These are phyloP conservation scores for Tokudaia tokunoshimensis DNA, from an alignment of 2,797 vertebrate genomes.

Conservation along the genomic window DNA sequence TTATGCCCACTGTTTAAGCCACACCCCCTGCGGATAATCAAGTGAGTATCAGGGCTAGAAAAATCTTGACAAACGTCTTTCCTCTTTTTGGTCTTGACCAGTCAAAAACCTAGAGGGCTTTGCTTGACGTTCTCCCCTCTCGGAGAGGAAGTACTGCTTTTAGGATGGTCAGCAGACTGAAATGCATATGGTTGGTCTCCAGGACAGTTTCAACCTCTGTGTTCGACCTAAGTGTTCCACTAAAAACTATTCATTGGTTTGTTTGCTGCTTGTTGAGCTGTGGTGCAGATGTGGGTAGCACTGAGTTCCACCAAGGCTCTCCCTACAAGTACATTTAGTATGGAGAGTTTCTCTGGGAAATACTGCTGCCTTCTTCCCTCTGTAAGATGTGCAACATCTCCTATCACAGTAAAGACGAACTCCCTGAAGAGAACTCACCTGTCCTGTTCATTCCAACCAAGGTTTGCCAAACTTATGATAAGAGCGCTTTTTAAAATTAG, in stretches of 20 bases:
- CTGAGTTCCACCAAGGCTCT: not conserved
- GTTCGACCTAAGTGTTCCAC: not conserved
- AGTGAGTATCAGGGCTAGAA: not conserved
- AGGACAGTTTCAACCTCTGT: not conserved
- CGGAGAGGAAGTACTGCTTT: not conserved
- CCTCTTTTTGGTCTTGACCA: not conserved
- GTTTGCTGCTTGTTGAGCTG: not conserved
- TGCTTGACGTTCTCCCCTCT: not conserved
- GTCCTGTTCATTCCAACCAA: not conserved
- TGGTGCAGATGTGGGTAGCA: not conserved
- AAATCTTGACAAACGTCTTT: not conserved
- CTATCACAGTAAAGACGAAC: not conserved
- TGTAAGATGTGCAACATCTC: not conserved
- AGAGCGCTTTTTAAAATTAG: not conserved
- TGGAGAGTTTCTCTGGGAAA: not conserved
- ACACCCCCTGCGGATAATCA: accelerated
- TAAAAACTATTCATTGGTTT: not conserved
- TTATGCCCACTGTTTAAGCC: not conserved
- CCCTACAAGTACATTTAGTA: not conserved
- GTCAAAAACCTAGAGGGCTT: not conserved
- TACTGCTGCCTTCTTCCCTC: no score
- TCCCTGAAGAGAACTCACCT: not conserved
- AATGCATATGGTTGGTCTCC: not conserved
- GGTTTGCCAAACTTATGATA: not conserved
- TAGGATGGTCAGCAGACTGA: not conserved